phyloP scores from a whole-genome alignment of 1,140 invertebrate species.

The Eumaeus atala region DNA sequence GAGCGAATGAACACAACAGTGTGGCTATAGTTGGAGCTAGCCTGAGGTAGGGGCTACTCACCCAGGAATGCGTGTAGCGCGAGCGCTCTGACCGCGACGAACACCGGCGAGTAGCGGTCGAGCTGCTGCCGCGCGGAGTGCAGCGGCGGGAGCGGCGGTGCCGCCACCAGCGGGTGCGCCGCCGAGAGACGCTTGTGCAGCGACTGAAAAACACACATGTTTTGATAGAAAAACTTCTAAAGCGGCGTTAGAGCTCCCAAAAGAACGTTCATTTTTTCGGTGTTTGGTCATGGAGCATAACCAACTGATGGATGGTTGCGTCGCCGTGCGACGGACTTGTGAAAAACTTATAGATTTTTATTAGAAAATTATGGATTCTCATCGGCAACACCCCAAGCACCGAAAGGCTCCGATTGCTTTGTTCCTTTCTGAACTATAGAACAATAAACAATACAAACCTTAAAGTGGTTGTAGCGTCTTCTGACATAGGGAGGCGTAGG shows the following conservation, averaged over 20 bases:
- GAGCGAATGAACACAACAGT: too few species aligned
- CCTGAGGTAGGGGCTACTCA: constrained; percentile 23
- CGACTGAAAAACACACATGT: constrained; percentile 26
- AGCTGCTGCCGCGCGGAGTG: constrained; percentile 57
- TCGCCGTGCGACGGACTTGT: too few species aligned
- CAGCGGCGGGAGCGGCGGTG: constrained; percentile 50
- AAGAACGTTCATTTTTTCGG: too few species aligned
- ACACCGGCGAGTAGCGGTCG: constrained; percentile 48
- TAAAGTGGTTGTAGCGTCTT: constrained; percentile 58
- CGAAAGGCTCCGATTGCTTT: too few species aligned
- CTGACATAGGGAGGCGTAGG: constrained; percentile 39
- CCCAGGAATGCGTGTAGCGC: constrained; percentile 48
- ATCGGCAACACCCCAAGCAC: too few species aligned
- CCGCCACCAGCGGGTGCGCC: constrained; percentile 37
- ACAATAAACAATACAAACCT: constrained; percentile 29
- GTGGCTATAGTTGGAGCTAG: too few species aligned
- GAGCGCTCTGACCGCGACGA: constrained; percentile 43
- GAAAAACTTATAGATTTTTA: too few species aligned
- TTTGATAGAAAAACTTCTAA: background rate
- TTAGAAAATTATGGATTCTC: too few species aligned
- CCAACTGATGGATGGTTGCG: too few species aligned
- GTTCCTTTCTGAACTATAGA: too few species aligned
- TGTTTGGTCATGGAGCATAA: too few species aligned
- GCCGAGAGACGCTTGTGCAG: constrained; percentile 42
- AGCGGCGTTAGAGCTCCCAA: too few species aligned